Evolutionary conservation across 1,140 invertebrate species (phyloP).

Genomic region (Octopus sinensis): DNA sequence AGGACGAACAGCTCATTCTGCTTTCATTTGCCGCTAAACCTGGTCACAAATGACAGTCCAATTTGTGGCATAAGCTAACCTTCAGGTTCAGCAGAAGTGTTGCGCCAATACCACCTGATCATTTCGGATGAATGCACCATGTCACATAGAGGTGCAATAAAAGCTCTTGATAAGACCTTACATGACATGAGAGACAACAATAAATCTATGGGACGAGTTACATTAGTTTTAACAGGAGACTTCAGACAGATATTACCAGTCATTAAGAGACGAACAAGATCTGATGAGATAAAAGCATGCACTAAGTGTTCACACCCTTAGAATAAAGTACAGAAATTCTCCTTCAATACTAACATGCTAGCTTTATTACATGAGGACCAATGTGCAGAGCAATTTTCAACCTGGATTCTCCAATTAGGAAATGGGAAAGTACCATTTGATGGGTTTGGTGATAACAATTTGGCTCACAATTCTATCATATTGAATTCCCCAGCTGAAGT

Average conservation of each 20-base stretch:
- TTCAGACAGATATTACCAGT: neutral
- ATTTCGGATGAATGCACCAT: too few relatives aligned
- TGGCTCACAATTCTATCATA: neutral
- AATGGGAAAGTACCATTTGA: neutral
- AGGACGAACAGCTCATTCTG: too few relatives aligned
- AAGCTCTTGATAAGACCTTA: too few relatives aligned
- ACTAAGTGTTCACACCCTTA: neutral
- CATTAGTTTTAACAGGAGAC: neutral
- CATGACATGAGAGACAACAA: too few relatives aligned
- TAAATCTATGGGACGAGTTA: neutral
- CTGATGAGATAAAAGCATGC: too few relatives aligned
- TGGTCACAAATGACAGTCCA: too few relatives aligned
- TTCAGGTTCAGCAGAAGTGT: too few relatives aligned
- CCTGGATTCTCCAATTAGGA: neutral
- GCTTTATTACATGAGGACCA: slow-evolving; percentile 1
- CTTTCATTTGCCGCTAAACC: too few relatives aligned
- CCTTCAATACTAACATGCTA: slow-evolving; percentile 1
- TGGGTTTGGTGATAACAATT: neutral
- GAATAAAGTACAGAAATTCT: neutral
- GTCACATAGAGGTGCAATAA: too few relatives aligned
- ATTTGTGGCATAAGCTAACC: too few relatives aligned
- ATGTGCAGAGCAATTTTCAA: neutral
- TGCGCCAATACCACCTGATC: too few relatives aligned
- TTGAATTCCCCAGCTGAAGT: neutral
- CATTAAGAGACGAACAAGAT: neutral